Percentiles rank a stretch among this genome's conserved stretches.
Conservation (phyloP, 2,113 vertebrate species). For the Myotis lucifugus region DNA sequence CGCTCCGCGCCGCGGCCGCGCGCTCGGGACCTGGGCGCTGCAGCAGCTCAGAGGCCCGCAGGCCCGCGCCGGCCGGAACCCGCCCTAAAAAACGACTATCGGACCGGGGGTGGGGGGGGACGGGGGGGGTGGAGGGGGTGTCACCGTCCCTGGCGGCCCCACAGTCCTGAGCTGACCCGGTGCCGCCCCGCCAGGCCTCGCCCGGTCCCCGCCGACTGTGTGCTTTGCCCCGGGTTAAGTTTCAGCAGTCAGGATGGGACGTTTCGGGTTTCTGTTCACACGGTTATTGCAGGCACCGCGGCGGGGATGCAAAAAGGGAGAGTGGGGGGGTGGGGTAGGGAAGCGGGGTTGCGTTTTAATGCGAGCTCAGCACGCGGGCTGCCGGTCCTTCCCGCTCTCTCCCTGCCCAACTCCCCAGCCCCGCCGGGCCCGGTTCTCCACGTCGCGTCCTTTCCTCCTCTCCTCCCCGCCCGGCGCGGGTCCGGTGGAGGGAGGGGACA, state of each 20-base stretch:
- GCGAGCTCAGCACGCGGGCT: not conserved
- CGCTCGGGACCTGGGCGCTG: not conserved
- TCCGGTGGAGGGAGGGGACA: not conserved
- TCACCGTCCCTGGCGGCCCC: not conserved
- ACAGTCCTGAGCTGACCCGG: not conserved
- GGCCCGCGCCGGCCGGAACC: not conserved
- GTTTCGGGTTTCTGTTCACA: constrained; percentile 75
- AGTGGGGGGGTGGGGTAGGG: not conserved
- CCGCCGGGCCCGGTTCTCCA: not conserved
- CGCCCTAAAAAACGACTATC: too few species aligned
- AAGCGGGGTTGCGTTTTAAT: not conserved
- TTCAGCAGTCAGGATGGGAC: constrained; percentile 70
- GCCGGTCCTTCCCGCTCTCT: not conserved
- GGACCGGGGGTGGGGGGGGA: not conserved
- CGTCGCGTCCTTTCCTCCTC: not conserved
- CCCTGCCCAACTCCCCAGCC: not conserved
- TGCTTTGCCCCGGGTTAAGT: constrained; percentile 60
- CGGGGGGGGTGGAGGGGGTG: not conserved
- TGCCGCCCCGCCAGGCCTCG: not conserved
- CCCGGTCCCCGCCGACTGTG: not conserved
- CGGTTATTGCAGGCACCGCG: not conserved
- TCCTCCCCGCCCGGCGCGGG: not conserved
- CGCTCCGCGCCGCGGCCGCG: not conserved
- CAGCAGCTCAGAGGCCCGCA: not conserved
- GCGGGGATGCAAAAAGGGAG: constrained; percentile 11